These are phyloP conservation scores for Cephalopterus ornatus DNA, from an alignment of 2,113 vertebrate genomes.

Conservation along the genomic window DNA sequence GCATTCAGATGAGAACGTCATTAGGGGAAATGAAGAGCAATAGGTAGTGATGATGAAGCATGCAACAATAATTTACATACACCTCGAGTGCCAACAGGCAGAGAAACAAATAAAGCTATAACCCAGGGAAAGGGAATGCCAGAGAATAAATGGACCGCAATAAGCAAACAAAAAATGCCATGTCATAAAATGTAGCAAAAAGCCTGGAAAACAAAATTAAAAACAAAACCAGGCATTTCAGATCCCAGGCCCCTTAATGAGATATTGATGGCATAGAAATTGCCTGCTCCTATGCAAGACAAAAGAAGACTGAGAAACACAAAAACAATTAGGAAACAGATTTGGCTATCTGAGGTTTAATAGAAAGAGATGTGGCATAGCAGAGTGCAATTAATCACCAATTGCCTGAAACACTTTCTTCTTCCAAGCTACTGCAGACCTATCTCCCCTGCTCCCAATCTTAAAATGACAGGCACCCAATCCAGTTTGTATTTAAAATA, in stretches of 20 bases:
- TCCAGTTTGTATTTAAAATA: not conserved
- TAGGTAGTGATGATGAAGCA: constrained; percentile 24
- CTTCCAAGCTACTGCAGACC: not conserved
- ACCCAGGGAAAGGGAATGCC: constrained; percentile 1
- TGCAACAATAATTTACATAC: constrained; percentile 37
- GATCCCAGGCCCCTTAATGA: constrained; percentile 46
- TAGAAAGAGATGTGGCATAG: constrained; percentile 57
- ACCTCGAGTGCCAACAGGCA: not conserved
- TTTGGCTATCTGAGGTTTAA: constrained; percentile 36
- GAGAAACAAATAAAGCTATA: constrained; percentile 52
- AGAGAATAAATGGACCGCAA: constrained; percentile 33
- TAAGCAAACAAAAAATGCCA: constrained; percentile 19
- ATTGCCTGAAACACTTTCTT: constrained; percentile 19
- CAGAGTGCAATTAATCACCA: constrained; percentile 63
- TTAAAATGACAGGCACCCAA: not conserved
- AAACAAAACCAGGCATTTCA: constrained; percentile 12
- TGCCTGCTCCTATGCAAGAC: constrained; percentile 50
- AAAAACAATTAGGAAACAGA: constrained; percentile 64
- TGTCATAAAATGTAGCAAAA: constrained; percentile 41
- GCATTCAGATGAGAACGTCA: not conserved
- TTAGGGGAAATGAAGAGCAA: constrained; percentile 54
- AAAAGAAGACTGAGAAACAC: constrained; percentile 53
- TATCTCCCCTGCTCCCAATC: not conserved
- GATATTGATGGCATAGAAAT: constrained; percentile 59
- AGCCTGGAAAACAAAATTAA: constrained; percentile 23